Conservation (phyloP, 1,140 invertebrate genomes). For the Psix sp. region DNA sequence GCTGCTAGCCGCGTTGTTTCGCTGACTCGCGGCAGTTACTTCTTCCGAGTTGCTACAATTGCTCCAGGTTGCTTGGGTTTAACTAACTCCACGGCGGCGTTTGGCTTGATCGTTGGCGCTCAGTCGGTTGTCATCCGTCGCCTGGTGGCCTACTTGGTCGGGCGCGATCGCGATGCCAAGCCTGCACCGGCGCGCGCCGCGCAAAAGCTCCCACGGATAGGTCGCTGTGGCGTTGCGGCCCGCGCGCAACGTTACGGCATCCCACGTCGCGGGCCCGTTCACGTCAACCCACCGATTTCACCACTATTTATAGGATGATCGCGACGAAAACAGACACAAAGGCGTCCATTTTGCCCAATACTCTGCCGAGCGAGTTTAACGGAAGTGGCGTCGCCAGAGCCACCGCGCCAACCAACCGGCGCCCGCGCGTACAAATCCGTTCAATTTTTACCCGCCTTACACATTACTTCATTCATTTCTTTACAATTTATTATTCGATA, state of each 20-base stretch:
- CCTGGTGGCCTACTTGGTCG: slow-evolving; percentile 74
- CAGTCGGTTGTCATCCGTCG: slow-evolving; percentile 73
- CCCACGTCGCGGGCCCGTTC: slow-evolving; percentile 60
- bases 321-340: slow-evolving; percentile 77
- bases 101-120: slow-evolving; percentile 14
- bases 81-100: too few species aligned
- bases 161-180: slow-evolving; percentile 57
- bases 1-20: too few species aligned
- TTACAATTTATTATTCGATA: too few species aligned
- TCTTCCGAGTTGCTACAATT: too few species aligned
- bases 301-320: slow-evolving; percentile 73
- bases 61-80: too few species aligned
- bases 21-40: too few species aligned
- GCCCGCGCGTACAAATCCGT: slow-evolving; percentile 46
- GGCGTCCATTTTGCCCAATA: slow-evolving; percentile 77
- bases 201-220: not conserved
- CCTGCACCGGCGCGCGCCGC: slow-evolving; percentile 12
- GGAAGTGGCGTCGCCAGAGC: slow-evolving; percentile 74
- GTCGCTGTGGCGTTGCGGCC: slow-evolving; percentile 59
- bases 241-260: slow-evolving; percentile 64
- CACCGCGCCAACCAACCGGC: slow-evolving; percentile 65
- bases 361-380: slow-evolving; percentile 66
- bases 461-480: too few species aligned
- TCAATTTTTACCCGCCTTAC: slow-evolving; percentile 40
- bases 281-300: slow-evolving; percentile 52